Base-by-base conservation (phyloP, 2,113 vertebrate genomes). In the Psilopogon haemacephalus region DNA sequence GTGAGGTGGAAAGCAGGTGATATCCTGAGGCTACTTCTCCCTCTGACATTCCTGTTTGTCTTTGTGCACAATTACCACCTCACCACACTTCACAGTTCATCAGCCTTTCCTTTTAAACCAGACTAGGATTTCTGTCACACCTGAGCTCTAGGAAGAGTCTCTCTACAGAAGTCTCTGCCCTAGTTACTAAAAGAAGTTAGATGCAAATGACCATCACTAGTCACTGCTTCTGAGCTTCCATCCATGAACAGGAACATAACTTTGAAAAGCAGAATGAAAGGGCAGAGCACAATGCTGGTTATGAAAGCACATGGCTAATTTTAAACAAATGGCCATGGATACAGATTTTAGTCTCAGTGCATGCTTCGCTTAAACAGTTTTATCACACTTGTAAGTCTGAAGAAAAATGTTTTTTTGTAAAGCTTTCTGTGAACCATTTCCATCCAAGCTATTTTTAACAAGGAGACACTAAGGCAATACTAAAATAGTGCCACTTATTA, bases 401-500 rank as follows among this genome's bases (percentile, higher is more conserved):
- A 78, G 52, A 28, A 70, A 90, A 78, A 64, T 12, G 15, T 3
- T 2, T 59, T 89, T 90, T 67, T 46, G 10, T 50, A 86, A 75
- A 52, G 9, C 8, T 72, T 79, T 81, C 28, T 63, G 21, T 37
- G 48, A 76, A 55, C 4, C 10, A 46, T 78, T 88, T 86, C 20
- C 71, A 23, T 72, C 56, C 30, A 64, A 81, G 17, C 15, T 75
- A 83, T 60, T 91, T 89, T 79, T 38, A 71, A 59, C 23, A 16
- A 33, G n/a, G 52, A 86, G 62, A 84, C 19, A 13, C 73, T 40
- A 30, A 90, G 64, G 44, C 44, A 82, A 85, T 55, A 56, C 30
- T 59, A 82, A 92, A 95, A 87, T 40, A 65, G 62, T 67, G 46
- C 8, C 5, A 83, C 83, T 93, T 83, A 80, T 58, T 83, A 76